Base-by-base conservation (phyloP, 2,888 invertebrate species). In the Malthinus seriepunctatus region DNA sequence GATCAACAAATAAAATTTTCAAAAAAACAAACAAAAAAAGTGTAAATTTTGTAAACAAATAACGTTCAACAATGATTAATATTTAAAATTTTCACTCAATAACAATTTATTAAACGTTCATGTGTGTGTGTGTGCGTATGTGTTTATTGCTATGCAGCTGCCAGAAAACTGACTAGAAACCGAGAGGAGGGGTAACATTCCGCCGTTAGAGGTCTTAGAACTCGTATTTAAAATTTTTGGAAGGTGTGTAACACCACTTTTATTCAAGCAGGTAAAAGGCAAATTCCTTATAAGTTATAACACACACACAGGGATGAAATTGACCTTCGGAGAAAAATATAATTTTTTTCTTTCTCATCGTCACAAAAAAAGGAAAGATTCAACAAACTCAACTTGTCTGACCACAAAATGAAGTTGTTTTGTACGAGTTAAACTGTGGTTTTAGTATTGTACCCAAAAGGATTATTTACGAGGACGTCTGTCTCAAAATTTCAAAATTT, bases 141-240 rank as follows among this genome's bases (percentile, higher is more conserved):
- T 23, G 23, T 5, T 23, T 23, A 15, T 12, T 42, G 7, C 12
- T 1, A 2, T 46, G 46, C 46, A 46, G 46, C 46, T 46, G 46
- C 23, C 32, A 32, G n/a, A 0, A 15, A 46, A 31, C 32, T 11
- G 46, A 46, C 46, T 32, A 46, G 12, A 15, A 46, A 9, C 46
- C 46, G 5, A 32, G 11, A 5, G 5, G 57, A 51, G 60, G 60
- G 55, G 54, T 54, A 46, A 46, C 51, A 55, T 55, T 60, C 60
- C 55, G 47, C 55, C 60, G 55, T 60, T 60, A 60, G 34, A 53
- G 59, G 55, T 35, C 49, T 50, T 31, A 42, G 51, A 54, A 59
- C 55, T 46, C 15, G 60, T 55, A 51, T 60, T 55, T 50, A 51
- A 58, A 51, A 46, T 32, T 52, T 42, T 38, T 59, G 44, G 59